Percentiles rank a stretch among this genome's conserved stretches.
Evolutionary conservation across 2,888 invertebrate genomes (phyloP).

Genomic region (Ophion ellenae): DNA sequence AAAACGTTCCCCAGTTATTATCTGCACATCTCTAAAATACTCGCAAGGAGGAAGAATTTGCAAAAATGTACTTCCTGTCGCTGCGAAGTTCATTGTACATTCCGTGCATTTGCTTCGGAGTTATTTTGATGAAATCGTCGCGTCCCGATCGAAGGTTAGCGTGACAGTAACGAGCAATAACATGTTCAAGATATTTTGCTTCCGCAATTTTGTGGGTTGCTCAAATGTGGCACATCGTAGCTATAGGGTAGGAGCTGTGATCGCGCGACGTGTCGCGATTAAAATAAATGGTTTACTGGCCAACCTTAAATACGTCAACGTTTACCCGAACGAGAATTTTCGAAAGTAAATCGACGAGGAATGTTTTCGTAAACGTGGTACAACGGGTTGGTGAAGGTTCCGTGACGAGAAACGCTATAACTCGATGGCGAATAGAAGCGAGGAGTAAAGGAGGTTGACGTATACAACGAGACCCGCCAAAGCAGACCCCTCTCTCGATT

Average conservation of each 20-base stretch:
- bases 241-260: neutral
- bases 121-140: neutral
- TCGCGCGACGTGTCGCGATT: slow-evolving; percentile 58
- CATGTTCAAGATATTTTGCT: slow-evolving; percentile 20
- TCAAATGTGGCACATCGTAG: slow-evolving; percentile 45
- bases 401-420: slow-evolving; percentile 76
- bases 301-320: slow-evolving; percentile 83
- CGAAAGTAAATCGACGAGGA: slow-evolving; percentile 82
- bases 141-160: neutral
- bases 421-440: slow-evolving; percentile 74
- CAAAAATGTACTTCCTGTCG: neutral
- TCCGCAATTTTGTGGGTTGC: slow-evolving; percentile 42
- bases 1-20: too few relatives aligned
- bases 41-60: too few relatives aligned
- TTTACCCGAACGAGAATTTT: slow-evolving; percentile 80
- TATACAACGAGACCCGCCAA: slow-evolving; percentile 40
- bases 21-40: too few relatives aligned
- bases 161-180: neutral
- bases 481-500: slow-evolving; percentile 53
- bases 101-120: neutral
- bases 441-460: slow-evolving; percentile 29
- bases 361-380: slow-evolving; percentile 79
- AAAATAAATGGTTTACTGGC: slow-evolving; percentile 83
- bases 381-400: slow-evolving; percentile 72
- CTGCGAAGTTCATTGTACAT: neutral